Base-by-base conservation (phyloP, 2,113 vertebrate genomes). In the Salvelinus alpinus region DNA sequence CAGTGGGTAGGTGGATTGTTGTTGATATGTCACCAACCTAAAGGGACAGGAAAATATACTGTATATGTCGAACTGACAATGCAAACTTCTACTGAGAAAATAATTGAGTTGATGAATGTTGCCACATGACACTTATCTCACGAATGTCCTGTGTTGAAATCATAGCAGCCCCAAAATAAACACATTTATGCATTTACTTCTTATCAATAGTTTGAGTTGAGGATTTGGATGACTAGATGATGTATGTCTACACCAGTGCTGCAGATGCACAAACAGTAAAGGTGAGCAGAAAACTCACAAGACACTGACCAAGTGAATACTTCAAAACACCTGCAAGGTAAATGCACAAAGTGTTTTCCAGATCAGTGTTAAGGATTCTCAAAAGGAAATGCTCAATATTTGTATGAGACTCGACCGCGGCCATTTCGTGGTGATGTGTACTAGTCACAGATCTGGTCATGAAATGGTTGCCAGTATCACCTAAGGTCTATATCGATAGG, bases 391-490 rank as follows among this genome's bases (percentile, higher is more conserved):
- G 13, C 14, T n/a, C n/a, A n/a, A n/a, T n/a, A n/a, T n/a, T n/a
- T n/a, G n/a, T n/a, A n/a, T n/a, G n/a, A n/a, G n/a, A n/a, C n/a
- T n/a, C n/a, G n/a, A 68, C 31, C 0, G 18, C 66, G 12, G 60
- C 34, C 70, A 77, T 77, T 51, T 65, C 27, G 24, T 54, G 44
- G 24, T 13, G 3, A 59, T 71, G 60, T 13, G 11, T 24, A 14
- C 8, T 8, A 47, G 22, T 34, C 27, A 1, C 24, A 24, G 18
- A 16, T 24, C 64, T 73, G 64, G 64, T 66, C 38, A 47, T 48
- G 59, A 80, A 80, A 80, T 80, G 78, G 78, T 34, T 38, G 29
- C 11, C 57, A 13, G 9, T 6, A n/a, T 34, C 31, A 2, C 69
- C 5, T 9, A 0, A 24, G 3, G 48, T 16, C 8, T 31, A 3